phyloP scores from a whole-genome alignment of 2,797 vertebrate species.

The Cetoscarus ocellatus region DNA sequence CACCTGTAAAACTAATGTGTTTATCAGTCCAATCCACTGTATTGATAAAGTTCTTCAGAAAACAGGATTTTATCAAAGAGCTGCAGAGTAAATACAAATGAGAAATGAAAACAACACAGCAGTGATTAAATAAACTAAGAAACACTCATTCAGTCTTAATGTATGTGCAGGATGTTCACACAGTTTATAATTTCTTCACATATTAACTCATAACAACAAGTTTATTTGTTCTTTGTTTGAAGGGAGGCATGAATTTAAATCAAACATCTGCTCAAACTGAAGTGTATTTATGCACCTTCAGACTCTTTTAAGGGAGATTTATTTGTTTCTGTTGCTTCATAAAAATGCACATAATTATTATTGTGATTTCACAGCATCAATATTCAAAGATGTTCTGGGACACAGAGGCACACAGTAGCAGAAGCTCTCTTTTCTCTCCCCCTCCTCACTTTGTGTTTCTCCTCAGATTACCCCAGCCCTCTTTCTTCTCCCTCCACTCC shows the following conservation, averaged over 20 bases:
- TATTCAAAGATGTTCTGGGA: slow-evolving; percentile 23
- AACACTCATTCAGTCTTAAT: too few relatives aligned
- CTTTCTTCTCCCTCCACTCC: not conserved
- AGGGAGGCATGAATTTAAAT: slow-evolving; percentile 6
- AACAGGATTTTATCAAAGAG: too few relatives aligned
- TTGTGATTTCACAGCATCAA: slow-evolving; percentile 36
- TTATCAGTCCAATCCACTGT: too few relatives aligned
- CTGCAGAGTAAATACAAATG: too few relatives aligned
- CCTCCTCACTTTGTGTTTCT: slow-evolving; percentile 7
- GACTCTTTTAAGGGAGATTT: slow-evolving; percentile 18
- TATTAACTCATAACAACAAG: too few relatives aligned
- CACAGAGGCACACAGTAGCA: not conserved
- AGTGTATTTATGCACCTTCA: not conserved
- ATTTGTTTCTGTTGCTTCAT: slow-evolving; percentile 14
- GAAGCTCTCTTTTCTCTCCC: not conserved
- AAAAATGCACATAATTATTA: slow-evolving; percentile 23
- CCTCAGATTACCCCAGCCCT: not conserved
- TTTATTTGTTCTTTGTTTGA: not conserved
- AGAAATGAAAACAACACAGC: too few relatives aligned
- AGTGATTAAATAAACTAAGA: too few relatives aligned
- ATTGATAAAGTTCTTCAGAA: too few relatives aligned
- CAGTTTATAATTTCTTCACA: too few relatives aligned
- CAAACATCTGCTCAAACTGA: not conserved
- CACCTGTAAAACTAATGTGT: too few relatives aligned
- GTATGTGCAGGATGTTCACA: too few relatives aligned